Base-by-base conservation (phyloP, 2,113 vertebrate genomes). In the Zootoca vivipara region DNA sequence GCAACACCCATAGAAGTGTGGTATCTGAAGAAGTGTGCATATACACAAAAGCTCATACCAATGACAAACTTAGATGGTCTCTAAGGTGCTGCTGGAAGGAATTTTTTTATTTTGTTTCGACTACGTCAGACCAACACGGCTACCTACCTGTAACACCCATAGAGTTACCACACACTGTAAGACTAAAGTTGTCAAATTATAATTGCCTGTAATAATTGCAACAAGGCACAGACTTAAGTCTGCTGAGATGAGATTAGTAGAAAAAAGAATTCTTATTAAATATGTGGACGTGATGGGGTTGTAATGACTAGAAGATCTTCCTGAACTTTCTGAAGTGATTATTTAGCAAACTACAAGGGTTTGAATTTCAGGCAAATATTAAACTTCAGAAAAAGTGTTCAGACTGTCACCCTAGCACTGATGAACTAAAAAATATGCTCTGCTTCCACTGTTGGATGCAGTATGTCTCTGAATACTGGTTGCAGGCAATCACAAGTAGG, bases 191-290 rank as follows among this genome's bases (percentile, higher is more conserved):
- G 89, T 90, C 92, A 89, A 87, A 90, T 92, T 92, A 87, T 92
- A 90, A 90, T 91, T 93, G 85, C 85, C 88, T 81, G 91, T 93
- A 94, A 92, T 42, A 89, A 73, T 78, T 85, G 78, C 84, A 95
- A 90, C 91, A 92, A 91, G 85, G 85, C 89, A 92, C 87, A 46
- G 88, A 84, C 85, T 52, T 90, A 85, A 91, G 26, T 92, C 90
- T 94, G 84, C 38, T 0, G 7, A 93, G 38, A 74, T 87, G 88
- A 95, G 93, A 94, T 95, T 92, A 95, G 89, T 86, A 80, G 85
- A 90, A 86, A 77, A 83, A 91, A 92, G 90, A 87, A 67, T 91
- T 52, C 84, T 38, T 92, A 42, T 81, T 92, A 91, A 92, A 87
- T 58, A 5, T 72, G 40, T 85, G 78, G 46, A 26, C 85, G 78